Evolutionary conservation across 2,113 vertebrate genomes (phyloP).

Genomic region (Phylloscopus trochilus): DNA sequence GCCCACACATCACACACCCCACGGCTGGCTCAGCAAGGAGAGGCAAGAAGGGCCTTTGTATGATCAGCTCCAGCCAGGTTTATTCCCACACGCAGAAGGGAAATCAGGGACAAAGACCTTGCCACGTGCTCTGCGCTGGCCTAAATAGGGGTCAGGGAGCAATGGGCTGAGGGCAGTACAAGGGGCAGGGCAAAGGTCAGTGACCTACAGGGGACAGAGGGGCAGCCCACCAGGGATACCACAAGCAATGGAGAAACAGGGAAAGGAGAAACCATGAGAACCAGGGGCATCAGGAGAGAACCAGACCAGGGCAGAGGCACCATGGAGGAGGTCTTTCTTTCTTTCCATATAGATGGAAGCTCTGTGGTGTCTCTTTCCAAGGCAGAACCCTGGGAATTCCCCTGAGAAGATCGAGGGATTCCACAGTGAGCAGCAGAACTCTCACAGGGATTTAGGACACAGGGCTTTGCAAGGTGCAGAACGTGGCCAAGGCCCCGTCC

Average conservation of each 20-base stretch:
- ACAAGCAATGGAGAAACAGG: background rate
- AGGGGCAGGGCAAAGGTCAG: background rate
- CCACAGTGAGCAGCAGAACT: background rate
- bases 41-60: background rate
- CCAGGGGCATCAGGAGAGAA: background rate
- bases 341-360: background rate
- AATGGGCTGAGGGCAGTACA: background rate
- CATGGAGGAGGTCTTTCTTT: background rate
- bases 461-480: too few relatives aligned
- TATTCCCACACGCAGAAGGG: background rate
- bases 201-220: background rate
- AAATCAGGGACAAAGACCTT: background rate
- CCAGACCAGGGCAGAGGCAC: background rate
- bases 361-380: background rate
- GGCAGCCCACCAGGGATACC: background rate
- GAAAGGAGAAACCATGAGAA: background rate
- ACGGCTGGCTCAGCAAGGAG: background rate
- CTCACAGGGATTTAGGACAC: accelerated
- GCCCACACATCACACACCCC: background rate
- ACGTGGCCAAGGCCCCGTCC: background rate
- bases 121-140: background rate
- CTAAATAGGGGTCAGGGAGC: background rate
- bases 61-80: background rate
- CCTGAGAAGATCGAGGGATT: background rate
- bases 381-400: background rate